A percentile compares a stretch with the other conserved stretches of the same genome.
These are phyloP conservation scores for Larimichthys crocea DNA, from an alignment of 2,113 vertebrate species.

Conservation along the genomic window DNA sequence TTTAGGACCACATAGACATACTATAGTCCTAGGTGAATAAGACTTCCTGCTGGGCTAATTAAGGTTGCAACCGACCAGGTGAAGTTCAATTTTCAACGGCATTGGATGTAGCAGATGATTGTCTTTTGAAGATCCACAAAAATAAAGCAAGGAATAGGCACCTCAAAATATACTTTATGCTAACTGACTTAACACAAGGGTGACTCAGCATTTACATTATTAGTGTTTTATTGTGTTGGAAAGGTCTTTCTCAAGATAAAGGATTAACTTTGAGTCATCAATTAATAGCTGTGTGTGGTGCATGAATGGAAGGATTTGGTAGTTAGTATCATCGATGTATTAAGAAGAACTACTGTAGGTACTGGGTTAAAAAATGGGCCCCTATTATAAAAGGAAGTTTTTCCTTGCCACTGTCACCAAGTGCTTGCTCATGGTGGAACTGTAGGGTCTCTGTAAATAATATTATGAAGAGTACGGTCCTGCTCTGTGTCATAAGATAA, in stretches of 20 bases:
- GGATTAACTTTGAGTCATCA: neutral
- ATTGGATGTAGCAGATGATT: neutral
- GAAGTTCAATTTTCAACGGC: neutral
- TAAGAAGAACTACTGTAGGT: neutral
- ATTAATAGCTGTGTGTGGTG: neutral
- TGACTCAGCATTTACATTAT: neutral
- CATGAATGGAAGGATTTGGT: neutral
- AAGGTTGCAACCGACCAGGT: neutral
- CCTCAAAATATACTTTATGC: neutral
- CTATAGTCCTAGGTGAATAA: neutral
- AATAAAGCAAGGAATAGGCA: neutral
- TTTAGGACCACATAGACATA: neutral
- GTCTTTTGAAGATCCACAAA: constrained; percentile 4
- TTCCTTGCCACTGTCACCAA: too few species aligned
- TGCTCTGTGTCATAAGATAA: too few species aligned
- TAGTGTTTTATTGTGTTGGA: neutral
- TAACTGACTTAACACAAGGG: too few species aligned
- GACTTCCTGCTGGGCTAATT: neutral
- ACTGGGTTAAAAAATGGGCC: neutral
- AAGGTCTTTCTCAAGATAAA: neutral
- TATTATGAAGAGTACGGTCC: too few species aligned
- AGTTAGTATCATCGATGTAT: neutral
- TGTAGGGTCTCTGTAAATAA: too few species aligned
- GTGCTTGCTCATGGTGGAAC: too few species aligned
- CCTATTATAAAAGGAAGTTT: neutral